These are phyloP conservation scores for Mactra quadrangularis DNA, from an alignment of 1,140 invertebrate genomes.

Conservation along the genomic window DNA sequence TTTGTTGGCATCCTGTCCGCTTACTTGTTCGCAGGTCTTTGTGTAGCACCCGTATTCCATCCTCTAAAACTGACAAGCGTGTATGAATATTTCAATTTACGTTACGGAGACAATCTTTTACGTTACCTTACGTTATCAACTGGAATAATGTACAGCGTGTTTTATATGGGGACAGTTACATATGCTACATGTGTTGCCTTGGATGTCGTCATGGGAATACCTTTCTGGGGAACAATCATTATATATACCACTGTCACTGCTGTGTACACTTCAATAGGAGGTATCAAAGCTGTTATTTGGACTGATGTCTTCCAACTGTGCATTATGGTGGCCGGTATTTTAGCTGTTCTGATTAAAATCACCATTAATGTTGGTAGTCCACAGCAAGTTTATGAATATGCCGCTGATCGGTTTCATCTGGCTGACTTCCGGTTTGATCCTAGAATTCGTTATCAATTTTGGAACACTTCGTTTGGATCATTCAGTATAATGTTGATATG, in stretches of 20 bases:
- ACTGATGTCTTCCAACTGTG: slow-evolving; percentile 18
- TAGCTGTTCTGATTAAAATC: slow-evolving; percentile 10
- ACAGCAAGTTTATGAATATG: not conserved
- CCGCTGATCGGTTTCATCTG: not conserved
- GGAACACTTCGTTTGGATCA: not conserved
- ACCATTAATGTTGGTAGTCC: slow-evolving; percentile 7
- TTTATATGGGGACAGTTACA: slow-evolving; percentile 30
- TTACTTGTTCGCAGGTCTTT: slow-evolving; percentile 20
- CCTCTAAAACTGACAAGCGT: slow-evolving; percentile 59
- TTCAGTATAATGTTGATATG: not conserved
- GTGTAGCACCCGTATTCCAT: slow-evolving; percentile 58
- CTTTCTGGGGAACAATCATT: slow-evolving; percentile 37
- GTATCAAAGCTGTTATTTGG: slow-evolving; percentile 30
- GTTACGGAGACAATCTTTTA: slow-evolving; percentile 22
- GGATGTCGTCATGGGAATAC: slow-evolving; percentile 36
- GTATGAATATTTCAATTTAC: slow-evolving; percentile 23
- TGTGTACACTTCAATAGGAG: slow-evolving; percentile 39
- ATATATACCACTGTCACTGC: slow-evolving; percentile 1
- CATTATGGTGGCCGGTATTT: slow-evolving; percentile 14
- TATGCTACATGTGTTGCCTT: slow-evolving; percentile 23
- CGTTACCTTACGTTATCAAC: not conserved
- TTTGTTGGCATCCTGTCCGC: slow-evolving; percentile 36
- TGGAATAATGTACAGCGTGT: not conserved
- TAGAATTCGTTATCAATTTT: slow-evolving; percentile 19
- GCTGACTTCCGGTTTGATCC: slow-evolving; percentile 2